Base-by-base conservation (phyloP, 2,888 invertebrate genomes). In the Blastobasis adustella region DNA sequence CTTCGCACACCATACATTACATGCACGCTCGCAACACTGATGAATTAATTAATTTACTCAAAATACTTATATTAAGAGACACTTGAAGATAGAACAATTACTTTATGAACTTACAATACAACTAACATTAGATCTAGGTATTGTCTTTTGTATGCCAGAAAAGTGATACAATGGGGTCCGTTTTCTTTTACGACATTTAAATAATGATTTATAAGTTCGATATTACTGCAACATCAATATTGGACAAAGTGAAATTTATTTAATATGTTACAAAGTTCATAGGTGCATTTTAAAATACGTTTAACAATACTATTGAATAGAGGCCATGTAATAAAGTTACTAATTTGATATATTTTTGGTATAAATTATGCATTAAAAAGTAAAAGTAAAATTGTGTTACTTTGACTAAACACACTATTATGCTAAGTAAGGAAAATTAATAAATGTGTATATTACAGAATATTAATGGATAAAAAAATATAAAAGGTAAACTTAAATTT, bases 41-140 rank as follows among this genome's bases (percentile, higher is more conserved):
- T 74, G 69, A 76, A 73, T 75, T 69, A 68, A 72, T 71, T 73
- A 69, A 23, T 73, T 80, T 78, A 79, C 77, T 77, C 79, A 79
- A 82, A 79, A 82, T 79, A 82, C 85, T 84, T 85, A 87, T 69
- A 80, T 73, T 79, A 80, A 78, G 79, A 85, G 83, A 87, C 83
- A 86, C 79, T 84, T 83, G 85, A 87, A 87, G 85, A 83, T 82
- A 83, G 83, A 88, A 86, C 86, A 79, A 82, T 84, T 82, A 84
- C 23, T 79, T 80, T 77, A 85, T 82, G 83, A 81, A 79, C 82
- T 85, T 85, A 86, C 83, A 77, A 23, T 85, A 85, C 80, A 71
- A 71, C 87, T 87, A 88, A 87, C 78, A 79, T 87, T 89, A 89
- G 83, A 87, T 80, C 89, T 89, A 89, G 87, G 89, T 89, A 89